Evolutionary conservation across 2,888 invertebrate genomes (phyloP).

Genomic region (Balanococcus diminutus): DNA sequence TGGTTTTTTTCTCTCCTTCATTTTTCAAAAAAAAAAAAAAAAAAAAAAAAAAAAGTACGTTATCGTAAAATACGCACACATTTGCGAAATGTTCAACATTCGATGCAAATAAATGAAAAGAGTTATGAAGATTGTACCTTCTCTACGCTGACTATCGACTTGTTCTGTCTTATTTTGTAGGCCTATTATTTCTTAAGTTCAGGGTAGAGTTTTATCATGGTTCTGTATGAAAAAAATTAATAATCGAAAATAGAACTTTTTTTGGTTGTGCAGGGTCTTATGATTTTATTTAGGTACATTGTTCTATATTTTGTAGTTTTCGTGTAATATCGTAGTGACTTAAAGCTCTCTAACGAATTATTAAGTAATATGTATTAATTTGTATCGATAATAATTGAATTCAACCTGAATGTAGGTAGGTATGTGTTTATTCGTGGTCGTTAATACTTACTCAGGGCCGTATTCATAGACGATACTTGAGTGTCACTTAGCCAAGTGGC

Average conservation of each 20-base stretch:
- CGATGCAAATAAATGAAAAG: constrained; percentile 27
- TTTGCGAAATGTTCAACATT: background rate
- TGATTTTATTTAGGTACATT: background rate
- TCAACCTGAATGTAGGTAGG: background rate
- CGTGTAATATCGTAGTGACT: constrained; percentile 8
- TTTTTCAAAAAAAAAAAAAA: too few species aligned
- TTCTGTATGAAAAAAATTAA: background rate
- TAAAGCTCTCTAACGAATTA: constrained; percentile 43
- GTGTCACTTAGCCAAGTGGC: too few species aligned
- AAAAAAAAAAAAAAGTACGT: too few species aligned
- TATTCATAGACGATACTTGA: too few species aligned
- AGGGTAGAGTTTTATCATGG: background rate
- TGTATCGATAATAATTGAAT: background rate
- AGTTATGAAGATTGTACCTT: background rate
- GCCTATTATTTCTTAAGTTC: background rate
- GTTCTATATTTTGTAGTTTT: background rate
- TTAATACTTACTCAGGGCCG: too few species aligned
- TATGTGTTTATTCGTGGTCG: constrained; percentile 18
- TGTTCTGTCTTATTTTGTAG: background rate
- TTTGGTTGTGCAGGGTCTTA: constrained; percentile 35
- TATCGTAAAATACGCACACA: constrained; percentile 17
- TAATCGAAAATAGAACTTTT: background rate
- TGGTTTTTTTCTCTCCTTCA: background rate
- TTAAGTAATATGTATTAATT: background rate
- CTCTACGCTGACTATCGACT: background rate